Evolutionary conservation across 2,797 vertebrate species (phyloP).

Genomic region (Acanthornis magna): DNA sequence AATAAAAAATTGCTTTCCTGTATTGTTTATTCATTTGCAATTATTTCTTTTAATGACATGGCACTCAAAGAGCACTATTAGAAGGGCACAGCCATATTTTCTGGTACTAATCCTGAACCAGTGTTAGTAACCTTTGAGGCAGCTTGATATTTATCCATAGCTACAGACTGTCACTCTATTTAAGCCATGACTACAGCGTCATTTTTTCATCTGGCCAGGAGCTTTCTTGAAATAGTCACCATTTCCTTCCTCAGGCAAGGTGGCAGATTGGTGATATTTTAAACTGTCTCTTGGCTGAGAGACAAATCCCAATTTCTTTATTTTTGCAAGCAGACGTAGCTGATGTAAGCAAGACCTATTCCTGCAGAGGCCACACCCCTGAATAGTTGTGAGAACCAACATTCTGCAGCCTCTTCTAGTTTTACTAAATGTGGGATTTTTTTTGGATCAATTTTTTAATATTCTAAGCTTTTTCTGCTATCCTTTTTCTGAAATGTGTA

Average conservation of each 20-base stretch:
- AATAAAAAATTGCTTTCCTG: neutral
- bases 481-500: neutral
- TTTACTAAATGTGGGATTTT: neutral
- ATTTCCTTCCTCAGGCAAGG: constrained; percentile 24
- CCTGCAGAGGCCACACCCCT: neutral
- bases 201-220: neutral
- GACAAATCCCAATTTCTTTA: neutral
- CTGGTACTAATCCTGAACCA: neutral
- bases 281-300: constrained; percentile 1
- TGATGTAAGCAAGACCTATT: neutral
- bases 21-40: neutral
- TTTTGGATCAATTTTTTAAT: neutral
- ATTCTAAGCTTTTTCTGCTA: neutral
- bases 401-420: neutral
- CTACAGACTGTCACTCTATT: neutral
- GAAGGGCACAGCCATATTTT: neutral
- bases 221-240: constrained; percentile 22
- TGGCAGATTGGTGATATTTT: constrained; percentile 43
- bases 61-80: neutral
- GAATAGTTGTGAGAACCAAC: neutral
- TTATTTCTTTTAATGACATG: neutral
- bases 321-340: neutral
- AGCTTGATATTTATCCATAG: neutral
- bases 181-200: neutral
- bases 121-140: neutral